These are phyloP conservation scores for Oxycera nigricornis DNA, from an alignment of 2,888 invertebrate genomes.

Conservation along the genomic window DNA sequence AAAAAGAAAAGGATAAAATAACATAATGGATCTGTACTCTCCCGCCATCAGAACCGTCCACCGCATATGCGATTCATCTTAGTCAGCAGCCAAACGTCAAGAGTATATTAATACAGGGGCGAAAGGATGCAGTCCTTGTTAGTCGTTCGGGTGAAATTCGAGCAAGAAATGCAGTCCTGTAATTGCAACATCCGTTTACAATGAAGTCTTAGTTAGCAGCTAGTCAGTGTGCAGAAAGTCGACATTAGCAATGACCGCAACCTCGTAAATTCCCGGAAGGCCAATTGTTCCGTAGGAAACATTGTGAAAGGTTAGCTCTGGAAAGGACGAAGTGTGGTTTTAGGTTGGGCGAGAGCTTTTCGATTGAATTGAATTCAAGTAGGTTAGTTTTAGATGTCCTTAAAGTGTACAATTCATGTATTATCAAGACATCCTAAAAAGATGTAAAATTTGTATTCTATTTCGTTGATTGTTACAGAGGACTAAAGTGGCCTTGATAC, in stretches of 20 bases:
- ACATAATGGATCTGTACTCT: background rate
- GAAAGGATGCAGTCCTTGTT: background rate
- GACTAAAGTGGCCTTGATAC: no score
- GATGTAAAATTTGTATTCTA: no score
- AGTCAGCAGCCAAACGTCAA: background rate
- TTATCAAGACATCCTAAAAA: no score
- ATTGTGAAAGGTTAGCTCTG: no score
- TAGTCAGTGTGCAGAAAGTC: background rate
- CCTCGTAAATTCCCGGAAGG: background rate
- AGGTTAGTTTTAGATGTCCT: no score
- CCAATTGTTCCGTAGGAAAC: slow-evolving; percentile 11
- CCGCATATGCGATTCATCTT: background rate
- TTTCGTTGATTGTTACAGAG: no score
- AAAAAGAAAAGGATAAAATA: background rate
- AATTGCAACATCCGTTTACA: slow-evolving; percentile 11
- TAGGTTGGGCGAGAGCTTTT: no score
- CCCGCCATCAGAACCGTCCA: background rate
- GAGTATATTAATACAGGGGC: background rate
- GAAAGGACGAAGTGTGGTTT: no score
- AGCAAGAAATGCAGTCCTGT: slow-evolving; percentile 14
- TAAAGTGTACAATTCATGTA: no score
- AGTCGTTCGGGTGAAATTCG: background rate
- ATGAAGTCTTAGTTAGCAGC: slow-evolving; percentile 10
- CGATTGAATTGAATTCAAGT: no score
- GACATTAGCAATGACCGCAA: slow-evolving; percentile 4